Evolutionary conservation across 2,113 vertebrate species (phyloP), one percentile per base, ranked within the genome.

Genomic region (Paradoxurus hermaphroditus): DNA sequence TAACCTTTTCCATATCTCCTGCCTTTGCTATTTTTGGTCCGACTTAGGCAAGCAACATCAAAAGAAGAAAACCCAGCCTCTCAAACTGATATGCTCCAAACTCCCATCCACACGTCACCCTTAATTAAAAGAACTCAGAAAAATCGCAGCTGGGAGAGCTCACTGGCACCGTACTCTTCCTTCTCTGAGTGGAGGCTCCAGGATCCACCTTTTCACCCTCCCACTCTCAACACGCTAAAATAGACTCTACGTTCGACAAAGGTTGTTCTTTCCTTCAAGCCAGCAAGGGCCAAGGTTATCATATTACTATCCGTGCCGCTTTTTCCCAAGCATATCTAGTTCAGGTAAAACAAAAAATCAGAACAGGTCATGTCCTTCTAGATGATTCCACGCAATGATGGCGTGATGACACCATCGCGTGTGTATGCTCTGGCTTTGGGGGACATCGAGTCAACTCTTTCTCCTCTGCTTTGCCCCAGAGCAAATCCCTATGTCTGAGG

Each of bases 1-100:
- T 95, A 97, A 93, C 67, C 36, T 96, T 97, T 97, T 95, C 39
- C n/a, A 63, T 88, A 96, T 97, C n/a, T 81, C 44, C 13, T 92
- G 86, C 72, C 16, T 88, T 91, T 86, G 39, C 92, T 98, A 86
- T 91, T 97, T 97, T 86, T 83, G 86, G 59, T 77, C 46, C 95
- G 85, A 95, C 77, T 82, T 77, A 83, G 53, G 91, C 56, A 97
- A 97, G 68, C 49, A 86, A 70, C 77, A 91, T 92, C 94, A 96
- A 97, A 95, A 94, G 91, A 72, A 92, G 92, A 91, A 97, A 97
- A 94, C 94, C 21, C 78, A 84, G 94, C 82, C 36, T 90, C 72
- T 92, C 77, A 96, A 97, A 96, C 9, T 41, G 36, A 93, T 86
- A 88, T 70, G 13, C 53, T 93, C 73, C 81, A 82, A 89, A 91